Evolutionary conservation across 2,888 invertebrate genomes (phyloP).

Genomic region (Chaetoderma sp.): DNA sequence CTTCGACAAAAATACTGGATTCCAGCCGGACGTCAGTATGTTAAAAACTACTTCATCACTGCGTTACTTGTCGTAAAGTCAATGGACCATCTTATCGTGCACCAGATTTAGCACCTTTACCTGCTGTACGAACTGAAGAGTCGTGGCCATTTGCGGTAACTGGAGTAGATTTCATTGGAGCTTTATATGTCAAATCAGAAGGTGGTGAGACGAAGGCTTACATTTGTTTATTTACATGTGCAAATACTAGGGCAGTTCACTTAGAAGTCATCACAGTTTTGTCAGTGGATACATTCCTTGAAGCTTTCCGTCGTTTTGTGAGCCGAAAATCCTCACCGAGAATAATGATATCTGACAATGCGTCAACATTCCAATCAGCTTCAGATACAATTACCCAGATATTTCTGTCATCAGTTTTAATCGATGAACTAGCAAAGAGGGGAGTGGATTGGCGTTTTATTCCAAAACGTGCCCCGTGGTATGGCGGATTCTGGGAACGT

Average conservation of each 20-base stretch:
- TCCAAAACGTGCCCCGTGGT: constrained; percentile 14
- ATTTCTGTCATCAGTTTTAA: background rate
- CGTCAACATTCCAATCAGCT: constrained; percentile 3
- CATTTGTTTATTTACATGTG: no score
- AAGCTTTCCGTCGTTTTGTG: constrained; percentile 9
- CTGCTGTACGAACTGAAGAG: constrained; percentile 13
- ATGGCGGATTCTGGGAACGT: constrained; percentile 16
- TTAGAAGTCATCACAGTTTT: constrained; percentile 9
- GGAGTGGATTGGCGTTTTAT: constrained; percentile 9
- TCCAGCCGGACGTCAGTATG: no score
- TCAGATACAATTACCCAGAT: background rate
- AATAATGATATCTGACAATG: constrained; percentile 11
- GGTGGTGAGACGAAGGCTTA: background rate
- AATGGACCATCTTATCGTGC: constrained; percentile 23
- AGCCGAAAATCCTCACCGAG: background rate
- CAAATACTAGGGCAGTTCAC: no score
- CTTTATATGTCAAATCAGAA: constrained; percentile 1
- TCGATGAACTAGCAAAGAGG: background rate
- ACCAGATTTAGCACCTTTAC: constrained; percentile 29
- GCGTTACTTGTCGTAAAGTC: constrained; percentile 25
- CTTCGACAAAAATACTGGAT: no score
- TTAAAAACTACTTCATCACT: no score
- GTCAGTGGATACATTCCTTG: constrained; percentile 1
- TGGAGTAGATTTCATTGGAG: constrained; percentile 10
- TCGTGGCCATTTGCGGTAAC: constrained; percentile 26